These are phyloP conservation scores for Falco punctatus DNA, from an alignment of 2,113 vertebrate genomes.

Conservation along the genomic window DNA sequence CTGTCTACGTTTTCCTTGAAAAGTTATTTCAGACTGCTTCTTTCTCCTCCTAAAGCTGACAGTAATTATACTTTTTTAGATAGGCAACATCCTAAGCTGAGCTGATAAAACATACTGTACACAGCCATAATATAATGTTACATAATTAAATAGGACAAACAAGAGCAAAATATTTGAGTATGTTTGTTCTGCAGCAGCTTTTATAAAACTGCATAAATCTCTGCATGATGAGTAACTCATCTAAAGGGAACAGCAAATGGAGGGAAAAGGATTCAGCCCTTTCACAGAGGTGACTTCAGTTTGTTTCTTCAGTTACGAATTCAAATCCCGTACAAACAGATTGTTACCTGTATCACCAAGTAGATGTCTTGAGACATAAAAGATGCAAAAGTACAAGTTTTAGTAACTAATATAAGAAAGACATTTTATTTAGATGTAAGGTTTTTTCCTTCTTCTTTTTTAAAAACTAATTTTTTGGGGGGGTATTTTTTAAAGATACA, in stretches of 20 bases:
- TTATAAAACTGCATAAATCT: neutral
- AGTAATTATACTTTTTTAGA: neutral
- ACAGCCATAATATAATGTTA: neutral
- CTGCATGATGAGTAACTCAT: neutral
- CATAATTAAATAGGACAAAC: neutral
- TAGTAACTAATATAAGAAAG: neutral
- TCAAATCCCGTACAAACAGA: neutral
- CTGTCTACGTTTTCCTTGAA: neutral
- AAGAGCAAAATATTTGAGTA: neutral
- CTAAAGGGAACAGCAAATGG: neutral
- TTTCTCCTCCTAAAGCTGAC: neutral
- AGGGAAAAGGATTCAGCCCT: neutral
- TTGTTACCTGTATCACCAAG: neutral
- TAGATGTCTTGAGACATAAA: neutral
- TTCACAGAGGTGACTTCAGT: neutral
- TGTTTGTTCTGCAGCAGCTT: neutral
- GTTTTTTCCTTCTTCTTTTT: neutral
- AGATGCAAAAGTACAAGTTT: neutral
- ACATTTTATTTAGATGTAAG: neutral
- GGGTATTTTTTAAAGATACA: neutral
- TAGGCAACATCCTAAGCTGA: neutral
- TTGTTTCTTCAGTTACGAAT: neutral
- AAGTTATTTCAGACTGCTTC: neutral
- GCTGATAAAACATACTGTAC: neutral
- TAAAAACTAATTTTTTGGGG: accelerated